phyloP scores from a whole-genome alignment of 2,888 invertebrate genomes.

The Oscheius myriophilus region DNA sequence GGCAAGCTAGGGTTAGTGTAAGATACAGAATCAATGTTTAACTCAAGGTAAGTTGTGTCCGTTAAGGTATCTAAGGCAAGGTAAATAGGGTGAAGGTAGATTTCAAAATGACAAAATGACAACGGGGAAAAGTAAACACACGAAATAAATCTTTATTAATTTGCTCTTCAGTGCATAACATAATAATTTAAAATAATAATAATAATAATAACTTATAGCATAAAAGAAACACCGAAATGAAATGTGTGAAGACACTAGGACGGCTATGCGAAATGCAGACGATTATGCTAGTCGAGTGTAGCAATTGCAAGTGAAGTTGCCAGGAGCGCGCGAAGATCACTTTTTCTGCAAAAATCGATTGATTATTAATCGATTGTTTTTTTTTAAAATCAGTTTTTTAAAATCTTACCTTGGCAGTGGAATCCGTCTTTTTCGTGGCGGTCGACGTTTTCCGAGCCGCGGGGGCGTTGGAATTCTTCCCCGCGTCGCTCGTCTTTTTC shows the following conservation, averaged over 20 bases:
- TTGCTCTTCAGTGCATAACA: conserved; percentile 33
- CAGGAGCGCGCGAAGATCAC: conserved; percentile 8
- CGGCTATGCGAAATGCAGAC: not conserved
- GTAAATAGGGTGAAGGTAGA: no score
- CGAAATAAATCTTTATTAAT: conserved; percentile 28
- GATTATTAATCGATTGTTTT: not conserved
- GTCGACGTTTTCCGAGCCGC: conserved; percentile 65
- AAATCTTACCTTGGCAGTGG: conserved; percentile 42
- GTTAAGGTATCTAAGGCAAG: no score
- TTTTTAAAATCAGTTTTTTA: not conserved
- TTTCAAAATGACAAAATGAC: no score
- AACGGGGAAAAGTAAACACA: no score
- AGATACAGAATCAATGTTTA: no score
- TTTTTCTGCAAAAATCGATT: conserved; percentile 16
- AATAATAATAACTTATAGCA: conserved; percentile 18
- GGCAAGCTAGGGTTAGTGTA: no score
- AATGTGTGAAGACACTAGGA: not conserved
- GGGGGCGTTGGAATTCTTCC: conserved; percentile 46
- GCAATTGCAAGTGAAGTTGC: conserved; percentile 23
- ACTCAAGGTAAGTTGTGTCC: no score
- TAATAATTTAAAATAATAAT: conserved; percentile 17
- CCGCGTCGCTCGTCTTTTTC: conserved; percentile 60
- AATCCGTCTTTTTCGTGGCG: conserved; percentile 62
- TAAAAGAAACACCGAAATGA: conserved; percentile 15
- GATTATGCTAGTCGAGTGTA: conserved; percentile 30